Evolutionary conservation across 1,140 invertebrate species (phyloP).

Genomic region (Drosophila repleta): DNA sequence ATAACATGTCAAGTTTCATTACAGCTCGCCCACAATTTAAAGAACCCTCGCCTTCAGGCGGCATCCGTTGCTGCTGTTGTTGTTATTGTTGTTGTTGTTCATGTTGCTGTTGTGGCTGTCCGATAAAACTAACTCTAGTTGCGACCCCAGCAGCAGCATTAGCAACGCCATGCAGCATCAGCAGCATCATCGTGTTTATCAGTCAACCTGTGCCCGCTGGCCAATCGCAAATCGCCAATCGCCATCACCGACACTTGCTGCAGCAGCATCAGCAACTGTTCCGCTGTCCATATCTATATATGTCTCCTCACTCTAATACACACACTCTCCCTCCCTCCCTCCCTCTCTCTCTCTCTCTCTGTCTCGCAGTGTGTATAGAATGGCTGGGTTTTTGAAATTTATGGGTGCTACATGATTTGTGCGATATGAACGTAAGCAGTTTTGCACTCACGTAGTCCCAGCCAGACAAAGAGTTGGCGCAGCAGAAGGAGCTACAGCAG

Average conservation of each 20-base stretch:
- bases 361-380: constrained; percentile 48
- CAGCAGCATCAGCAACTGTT: constrained; percentile 36
- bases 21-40: constrained; percentile 63
- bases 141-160: constrained; percentile 25
- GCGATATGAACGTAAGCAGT: constrained; percentile 79
- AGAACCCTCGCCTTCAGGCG: constrained; percentile 33
- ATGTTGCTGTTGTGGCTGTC: constrained; percentile 33
- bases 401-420: constrained; percentile 82
- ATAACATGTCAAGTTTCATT: constrained; percentile 83
- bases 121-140: constrained; percentile 50
- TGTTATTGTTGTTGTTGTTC: constrained; percentile 30
- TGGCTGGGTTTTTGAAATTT: constrained; percentile 82
- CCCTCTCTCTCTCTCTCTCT: not conserved
- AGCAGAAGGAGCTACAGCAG: not conserved
- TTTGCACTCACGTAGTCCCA: constrained; percentile 70
- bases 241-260: constrained; percentile 37
- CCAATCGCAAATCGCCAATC: constrained; percentile 48
- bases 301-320: constrained; percentile 13
- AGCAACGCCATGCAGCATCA: constrained; percentile 36
- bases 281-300: constrained; percentile 46
- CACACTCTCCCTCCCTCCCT: not conserved
- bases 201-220: constrained; percentile 58
- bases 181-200: constrained; percentile 61
- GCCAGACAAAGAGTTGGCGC: constrained; percentile 44
- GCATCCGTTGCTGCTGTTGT: constrained; percentile 30